Evolutionary conservation across 2,797 vertebrate species (phyloP), one percentile per base, ranked within the genome.

Genomic region (Ctenopoma kingsleyae): DNA sequence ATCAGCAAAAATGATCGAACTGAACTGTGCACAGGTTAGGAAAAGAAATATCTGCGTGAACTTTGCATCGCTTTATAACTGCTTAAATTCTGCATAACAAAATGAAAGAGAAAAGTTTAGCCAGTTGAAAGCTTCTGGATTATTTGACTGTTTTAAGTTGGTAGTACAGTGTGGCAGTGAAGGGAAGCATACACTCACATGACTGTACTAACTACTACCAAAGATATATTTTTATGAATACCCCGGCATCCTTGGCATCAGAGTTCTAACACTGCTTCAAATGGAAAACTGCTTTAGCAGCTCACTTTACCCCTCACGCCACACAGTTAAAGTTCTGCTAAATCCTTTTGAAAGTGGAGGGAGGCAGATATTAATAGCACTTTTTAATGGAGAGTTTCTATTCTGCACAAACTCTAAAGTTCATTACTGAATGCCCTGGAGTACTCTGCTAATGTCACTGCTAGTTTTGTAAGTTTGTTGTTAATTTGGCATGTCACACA

Each of bases 231-330:
- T 61, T 23, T 52, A 54, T 52, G 63, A 75, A 70, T 63, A 71
- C 75, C 15, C 11, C 41, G 41, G 16, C 57, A 48, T 48, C 32
- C 16, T 2, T 27, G 20, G 38, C 23, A 55, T 55, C 32, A 62
- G 43, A 40, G 50, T 49, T 63, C 35, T 36, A 22, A 51, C 57
- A 76, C 59, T 62, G 59, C 75, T 77, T 51, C 74, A 60, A 78
- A 50, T 80, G 74, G 65, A 76, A 87, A 84, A 83, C 59, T 66
- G 78, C 76, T 78, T 68, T 32, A 48, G 61, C 53, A 83, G 68
- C 60, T 52, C 35, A 40, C 71, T 71, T 41, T 54, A 49, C 22
- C 44, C 30, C 53, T 30, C 78, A 54, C 70, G 66, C 61, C 58
- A 48, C 11, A 54, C 41, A 74, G 52, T 36, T 76, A 75, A 78